These are phyloP conservation scores for Plutomurus gul DNA, from an alignment of 1,140 invertebrate genomes.

Conservation along the genomic window DNA sequence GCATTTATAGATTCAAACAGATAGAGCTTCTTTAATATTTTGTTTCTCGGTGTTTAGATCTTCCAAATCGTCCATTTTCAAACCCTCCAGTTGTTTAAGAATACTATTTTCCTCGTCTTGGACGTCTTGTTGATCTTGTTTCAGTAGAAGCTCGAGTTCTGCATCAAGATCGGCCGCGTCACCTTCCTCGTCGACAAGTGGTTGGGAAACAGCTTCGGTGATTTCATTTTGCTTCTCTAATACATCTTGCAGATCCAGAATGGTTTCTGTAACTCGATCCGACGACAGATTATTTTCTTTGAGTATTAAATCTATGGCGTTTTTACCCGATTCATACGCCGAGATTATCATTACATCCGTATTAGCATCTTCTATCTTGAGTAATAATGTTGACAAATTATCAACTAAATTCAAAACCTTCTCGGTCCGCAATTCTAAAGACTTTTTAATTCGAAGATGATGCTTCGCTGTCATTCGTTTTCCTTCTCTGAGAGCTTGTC, in stretches of 20 bases:
- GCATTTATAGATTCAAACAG: too few species aligned
- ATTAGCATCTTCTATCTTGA: conserved; percentile 39
- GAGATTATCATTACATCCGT: conserved; percentile 37
- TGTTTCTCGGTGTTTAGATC: too few species aligned
- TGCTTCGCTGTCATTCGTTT: conserved; percentile 38
- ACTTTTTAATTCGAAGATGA: conserved; percentile 38
- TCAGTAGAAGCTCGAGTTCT: background rate
- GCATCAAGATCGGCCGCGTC: background rate
- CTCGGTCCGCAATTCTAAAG: conserved; percentile 6
- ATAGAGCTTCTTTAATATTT: too few species aligned
- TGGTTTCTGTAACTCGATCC: conserved; percentile 39
- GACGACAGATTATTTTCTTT: conserved; percentile 35
- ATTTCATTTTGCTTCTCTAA: conserved; percentile 40
- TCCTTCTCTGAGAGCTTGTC: background rate
- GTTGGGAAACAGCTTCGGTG: conserved; percentile 13
- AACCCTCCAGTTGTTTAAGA: background rate
- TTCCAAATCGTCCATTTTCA: background rate
- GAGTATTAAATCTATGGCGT: conserved; percentile 27
- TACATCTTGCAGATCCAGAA: conserved; percentile 47
- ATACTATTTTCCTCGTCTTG: background rate
- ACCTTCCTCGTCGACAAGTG: background rate
- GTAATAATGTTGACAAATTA: conserved; percentile 24
- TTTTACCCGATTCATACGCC: conserved; percentile 44
- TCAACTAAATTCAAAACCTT: conserved; percentile 32
- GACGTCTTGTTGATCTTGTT: background rate